phyloP scores from a whole-genome alignment of 2,888 invertebrate genomes.

The Agonopterix subpropinquella region DNA sequence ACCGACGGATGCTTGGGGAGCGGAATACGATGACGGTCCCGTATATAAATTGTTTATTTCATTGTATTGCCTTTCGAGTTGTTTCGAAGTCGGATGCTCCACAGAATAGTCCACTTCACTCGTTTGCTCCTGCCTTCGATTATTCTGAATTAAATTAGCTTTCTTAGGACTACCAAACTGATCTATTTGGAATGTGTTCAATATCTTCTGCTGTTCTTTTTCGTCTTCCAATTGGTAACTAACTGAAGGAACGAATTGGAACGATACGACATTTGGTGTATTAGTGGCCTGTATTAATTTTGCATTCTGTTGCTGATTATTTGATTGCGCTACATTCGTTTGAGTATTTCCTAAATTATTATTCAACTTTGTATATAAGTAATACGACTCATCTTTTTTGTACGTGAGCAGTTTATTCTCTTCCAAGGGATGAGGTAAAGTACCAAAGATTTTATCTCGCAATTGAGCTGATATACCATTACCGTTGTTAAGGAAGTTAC shows the following conservation, averaged over 20 bases:
- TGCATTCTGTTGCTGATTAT: conserved; percentile 18
- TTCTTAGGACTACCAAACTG: conserved; percentile 45
- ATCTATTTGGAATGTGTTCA: conserved; percentile 48
- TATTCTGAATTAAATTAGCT: conserved; percentile 20
- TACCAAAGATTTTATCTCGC: conserved; percentile 58
- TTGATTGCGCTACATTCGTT: conserved; percentile 16
- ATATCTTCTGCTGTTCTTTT: conserved; percentile 47
- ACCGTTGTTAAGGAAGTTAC: conserved; percentile 34
- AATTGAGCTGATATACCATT: conserved; percentile 59
- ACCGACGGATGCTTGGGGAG: conserved; percentile 60
- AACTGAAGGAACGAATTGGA: conserved; percentile 55
- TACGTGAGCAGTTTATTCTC: conserved; percentile 56
- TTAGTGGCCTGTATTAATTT: conserved; percentile 22
- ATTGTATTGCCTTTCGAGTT: conserved; percentile 22
- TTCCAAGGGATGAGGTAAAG: conserved; percentile 55
- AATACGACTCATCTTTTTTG: conserved; percentile 61
- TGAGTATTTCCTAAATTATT: conserved; percentile 22
- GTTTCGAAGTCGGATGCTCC: conserved; percentile 36
- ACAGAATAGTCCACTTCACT: conserved; percentile 39
- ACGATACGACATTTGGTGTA: conserved; percentile 32
- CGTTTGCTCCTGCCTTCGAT: conserved; percentile 11
- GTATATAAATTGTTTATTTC: conserved; percentile 39
- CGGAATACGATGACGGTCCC: conserved; percentile 63
- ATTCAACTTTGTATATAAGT: conserved; percentile 50
- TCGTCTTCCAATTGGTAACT: conserved; percentile 53